These are phyloP conservation scores for Thymelicus sylvestris DNA, from an alignment of 2,888 invertebrate species.

Conservation along the genomic window DNA sequence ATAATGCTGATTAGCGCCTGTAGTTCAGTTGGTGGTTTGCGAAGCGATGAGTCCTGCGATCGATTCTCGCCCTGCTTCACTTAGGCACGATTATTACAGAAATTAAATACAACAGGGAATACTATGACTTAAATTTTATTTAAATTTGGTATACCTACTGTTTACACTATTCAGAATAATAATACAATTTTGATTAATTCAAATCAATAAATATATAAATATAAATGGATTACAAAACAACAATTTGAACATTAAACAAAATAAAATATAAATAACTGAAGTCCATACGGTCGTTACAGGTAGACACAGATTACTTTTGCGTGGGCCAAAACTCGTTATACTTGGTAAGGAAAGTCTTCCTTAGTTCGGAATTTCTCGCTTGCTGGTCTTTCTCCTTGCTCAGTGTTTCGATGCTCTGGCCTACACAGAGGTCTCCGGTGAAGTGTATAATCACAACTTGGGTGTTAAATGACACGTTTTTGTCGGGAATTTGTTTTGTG, in stretches of 20 bases:
- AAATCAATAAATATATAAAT: slow-evolving; percentile 32
- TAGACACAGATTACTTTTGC: slow-evolving; percentile 62
- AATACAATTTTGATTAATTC: slow-evolving; percentile 32
- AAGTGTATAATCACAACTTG: slow-evolving; percentile 87
- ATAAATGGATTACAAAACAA: slow-evolving; percentile 29
- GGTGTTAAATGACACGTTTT: slow-evolving; percentile 79
- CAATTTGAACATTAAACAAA: slow-evolving; percentile 31
- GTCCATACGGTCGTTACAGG: slow-evolving; percentile 45
- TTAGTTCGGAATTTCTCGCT: slow-evolving; percentile 85
- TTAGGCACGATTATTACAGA: too few species aligned
- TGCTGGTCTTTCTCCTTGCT: slow-evolving; percentile 87
- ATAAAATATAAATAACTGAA: slow-evolving; percentile 44
- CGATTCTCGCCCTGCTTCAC: too few species aligned
- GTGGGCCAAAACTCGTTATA: slow-evolving; percentile 80
- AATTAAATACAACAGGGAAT: slow-evolving; percentile 9
- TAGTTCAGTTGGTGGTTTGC: too few species aligned
- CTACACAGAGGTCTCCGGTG: slow-evolving; percentile 82
- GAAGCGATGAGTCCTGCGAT: too few species aligned
- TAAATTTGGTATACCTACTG: slow-evolving; percentile 32
- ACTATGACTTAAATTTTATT: slow-evolving; percentile 30
- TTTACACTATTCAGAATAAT: slow-evolving; percentile 25
- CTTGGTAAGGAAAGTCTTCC: slow-evolving; percentile 81
- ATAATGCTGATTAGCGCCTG: too few species aligned
- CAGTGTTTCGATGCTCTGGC: slow-evolving; percentile 84
- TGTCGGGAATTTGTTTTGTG: slow-evolving; percentile 68